phyloP scores from a whole-genome alignment of 2,888 invertebrate species.

The Tenthredo distinguenda region DNA sequence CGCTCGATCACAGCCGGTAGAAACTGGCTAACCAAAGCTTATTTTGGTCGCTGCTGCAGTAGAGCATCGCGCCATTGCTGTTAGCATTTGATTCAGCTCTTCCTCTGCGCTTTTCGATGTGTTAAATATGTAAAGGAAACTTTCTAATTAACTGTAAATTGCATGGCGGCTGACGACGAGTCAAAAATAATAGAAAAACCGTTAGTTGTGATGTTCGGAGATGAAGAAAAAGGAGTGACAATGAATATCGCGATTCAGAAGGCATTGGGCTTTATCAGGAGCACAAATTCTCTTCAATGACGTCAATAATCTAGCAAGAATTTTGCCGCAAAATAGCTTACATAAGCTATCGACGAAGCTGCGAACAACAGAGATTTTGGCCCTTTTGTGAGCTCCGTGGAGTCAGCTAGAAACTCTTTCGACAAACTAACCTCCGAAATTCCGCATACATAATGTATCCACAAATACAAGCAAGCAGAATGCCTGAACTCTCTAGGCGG shows the following conservation, averaged over 20 bases:
- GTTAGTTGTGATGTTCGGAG: background rate
- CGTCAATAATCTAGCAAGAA: background rate
- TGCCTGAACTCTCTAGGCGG: background rate
- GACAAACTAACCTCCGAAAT: constrained; percentile 8
- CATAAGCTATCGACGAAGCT: background rate
- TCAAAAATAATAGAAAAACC: background rate
- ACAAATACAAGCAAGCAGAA: background rate
- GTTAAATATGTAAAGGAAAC: background rate
- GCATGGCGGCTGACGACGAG: background rate
- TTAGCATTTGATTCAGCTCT: background rate
- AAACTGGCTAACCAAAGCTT: background rate
- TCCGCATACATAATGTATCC: constrained; percentile 3
- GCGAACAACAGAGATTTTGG: background rate
- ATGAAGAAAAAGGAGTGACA: background rate
- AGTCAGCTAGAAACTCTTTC: background rate
- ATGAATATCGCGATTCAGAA: background rate
- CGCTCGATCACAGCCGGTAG: background rate
- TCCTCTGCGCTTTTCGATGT: background rate
- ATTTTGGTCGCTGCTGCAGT: background rate
- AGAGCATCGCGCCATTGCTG: background rate
- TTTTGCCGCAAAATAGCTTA: background rate
- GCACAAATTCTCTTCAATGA: background rate
- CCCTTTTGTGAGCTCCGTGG: background rate
- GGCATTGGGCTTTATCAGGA: background rate
- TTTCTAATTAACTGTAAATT: constrained; percentile 2